Evolutionary conservation across 1,140 invertebrate species (phyloP).

Genomic region (Oreohelix idahoensis): DNA sequence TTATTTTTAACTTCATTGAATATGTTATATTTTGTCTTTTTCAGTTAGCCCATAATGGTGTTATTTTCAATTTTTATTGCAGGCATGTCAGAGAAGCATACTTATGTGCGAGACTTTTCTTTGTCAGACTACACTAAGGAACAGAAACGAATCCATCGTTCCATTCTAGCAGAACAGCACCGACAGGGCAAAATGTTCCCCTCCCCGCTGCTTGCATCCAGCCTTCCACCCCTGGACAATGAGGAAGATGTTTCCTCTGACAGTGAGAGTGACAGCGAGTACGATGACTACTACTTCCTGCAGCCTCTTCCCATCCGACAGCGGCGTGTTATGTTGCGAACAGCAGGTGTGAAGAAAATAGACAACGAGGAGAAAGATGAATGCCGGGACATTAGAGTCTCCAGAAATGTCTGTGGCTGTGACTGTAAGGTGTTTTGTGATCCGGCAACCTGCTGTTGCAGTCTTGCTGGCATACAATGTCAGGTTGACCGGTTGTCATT

Average conservation of each 20-base stretch:
- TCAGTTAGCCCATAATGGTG: background rate
- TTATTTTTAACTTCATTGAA: too few relatives aligned
- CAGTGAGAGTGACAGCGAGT: conserved; percentile 60
- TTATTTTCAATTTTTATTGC: conserved; percentile 24
- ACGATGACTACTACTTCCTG: conserved; percentile 91
- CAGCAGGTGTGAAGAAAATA: conserved; percentile 94
- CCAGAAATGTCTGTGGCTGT: conserved; percentile 92
- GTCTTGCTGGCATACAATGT: conserved; percentile 94
- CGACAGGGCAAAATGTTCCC: conserved; percentile 74
- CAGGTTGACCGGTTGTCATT: conserved; percentile 96
- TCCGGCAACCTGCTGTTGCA: conserved; percentile 94
- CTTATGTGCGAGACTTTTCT: conserved; percentile 83
- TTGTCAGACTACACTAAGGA: conserved; percentile 89
- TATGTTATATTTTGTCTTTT: background rate
- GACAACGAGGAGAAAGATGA: conserved; percentile 95
- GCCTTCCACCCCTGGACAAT: conserved; percentile 3
- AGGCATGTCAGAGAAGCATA: conserved; percentile 89
- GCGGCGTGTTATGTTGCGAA: conserved; percentile 86
- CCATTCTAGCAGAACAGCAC: conserved; percentile 84
- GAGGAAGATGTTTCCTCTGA: conserved; percentile 50
- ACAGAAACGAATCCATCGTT: conserved; percentile 87
- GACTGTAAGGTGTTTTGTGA: conserved; percentile 94
- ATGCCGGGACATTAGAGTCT: conserved; percentile 91
- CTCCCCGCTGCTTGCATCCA: conserved; percentile 45
- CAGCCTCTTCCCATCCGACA: conserved; percentile 94